These are phyloP conservation scores for Cryptus armator DNA, from an alignment of 2,888 invertebrate genomes.

Conservation along the genomic window DNA sequence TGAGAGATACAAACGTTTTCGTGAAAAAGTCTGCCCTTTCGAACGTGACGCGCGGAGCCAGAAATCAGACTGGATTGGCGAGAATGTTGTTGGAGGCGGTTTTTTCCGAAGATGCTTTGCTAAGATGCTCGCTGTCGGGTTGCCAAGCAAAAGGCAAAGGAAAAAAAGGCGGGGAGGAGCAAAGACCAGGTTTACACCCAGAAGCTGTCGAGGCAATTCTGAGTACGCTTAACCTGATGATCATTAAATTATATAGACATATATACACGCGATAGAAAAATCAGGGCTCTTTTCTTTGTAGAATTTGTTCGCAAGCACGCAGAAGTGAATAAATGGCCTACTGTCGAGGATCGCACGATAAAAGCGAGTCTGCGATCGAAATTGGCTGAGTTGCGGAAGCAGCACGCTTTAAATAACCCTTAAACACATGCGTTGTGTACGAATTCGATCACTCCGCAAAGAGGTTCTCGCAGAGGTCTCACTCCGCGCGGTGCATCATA, in stretches of 20 bases:
- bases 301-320: slow-evolving; percentile 11
- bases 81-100: neutral
- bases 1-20: neutral
- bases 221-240: neutral
- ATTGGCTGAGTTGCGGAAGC: neutral
- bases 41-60: neutral
- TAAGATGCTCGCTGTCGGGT: neutral
- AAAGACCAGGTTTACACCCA: neutral
- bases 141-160: neutral
- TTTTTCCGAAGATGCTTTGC: neutral
- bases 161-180: neutral
- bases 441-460: too few relatives aligned
- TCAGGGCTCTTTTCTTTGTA: neutral
- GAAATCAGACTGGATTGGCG: neutral
- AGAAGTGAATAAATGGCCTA: neutral
- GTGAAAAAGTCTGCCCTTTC: slow-evolving; percentile 8
- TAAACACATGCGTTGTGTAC: too few relatives aligned
- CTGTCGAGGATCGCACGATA: neutral
- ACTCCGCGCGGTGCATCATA: too few relatives aligned
- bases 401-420: neutral
- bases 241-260: neutral
- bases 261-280: neutral
- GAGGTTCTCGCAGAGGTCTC: too few relatives aligned
- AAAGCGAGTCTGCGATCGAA: neutral
- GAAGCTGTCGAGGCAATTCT: slow-evolving; percentile 5